Conservation (phyloP, 2,888 invertebrate species). For the Cryptosula pallasiana region DNA sequence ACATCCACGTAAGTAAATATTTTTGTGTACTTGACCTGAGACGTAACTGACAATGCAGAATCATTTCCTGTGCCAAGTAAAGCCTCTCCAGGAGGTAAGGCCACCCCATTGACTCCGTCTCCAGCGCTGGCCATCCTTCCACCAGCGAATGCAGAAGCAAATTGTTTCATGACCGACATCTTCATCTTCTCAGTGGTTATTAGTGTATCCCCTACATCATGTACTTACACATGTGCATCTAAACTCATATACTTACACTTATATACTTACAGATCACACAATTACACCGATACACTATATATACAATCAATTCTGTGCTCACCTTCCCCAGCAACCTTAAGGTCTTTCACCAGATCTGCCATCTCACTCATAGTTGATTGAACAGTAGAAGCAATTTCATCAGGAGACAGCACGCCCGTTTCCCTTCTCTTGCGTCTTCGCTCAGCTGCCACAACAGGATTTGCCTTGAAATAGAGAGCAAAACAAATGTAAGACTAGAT, state of each 20-base stretch:
- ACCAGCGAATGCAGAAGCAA: background rate
- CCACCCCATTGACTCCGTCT: background rate
- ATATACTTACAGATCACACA: too few relatives aligned
- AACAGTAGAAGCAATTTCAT: background rate
- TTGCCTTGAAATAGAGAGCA: too few relatives aligned
- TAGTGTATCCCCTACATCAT: constrained; percentile 9
- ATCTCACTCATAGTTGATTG: background rate
- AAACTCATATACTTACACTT: background rate
- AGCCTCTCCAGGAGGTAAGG: background rate
- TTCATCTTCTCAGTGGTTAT: background rate
- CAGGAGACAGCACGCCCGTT: background rate
- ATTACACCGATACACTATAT: too few relatives aligned
- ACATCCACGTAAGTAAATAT: too few relatives aligned
- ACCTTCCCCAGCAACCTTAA: constrained; percentile 20
- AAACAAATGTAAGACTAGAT: too few relatives aligned
- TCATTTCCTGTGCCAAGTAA: constrained; percentile 9
- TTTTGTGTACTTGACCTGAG: constrained; percentile 3
- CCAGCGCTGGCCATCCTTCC: background rate
- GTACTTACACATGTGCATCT: background rate
- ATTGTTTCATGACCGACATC: background rate
- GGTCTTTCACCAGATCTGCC: background rate
- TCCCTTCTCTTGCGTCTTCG: background rate
- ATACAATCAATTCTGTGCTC: background rate
- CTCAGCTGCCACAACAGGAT: background rate
- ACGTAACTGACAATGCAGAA: background rate